phyloP scores from a whole-genome alignment of 2,888 invertebrate species.

The Aphidius colemani region DNA sequence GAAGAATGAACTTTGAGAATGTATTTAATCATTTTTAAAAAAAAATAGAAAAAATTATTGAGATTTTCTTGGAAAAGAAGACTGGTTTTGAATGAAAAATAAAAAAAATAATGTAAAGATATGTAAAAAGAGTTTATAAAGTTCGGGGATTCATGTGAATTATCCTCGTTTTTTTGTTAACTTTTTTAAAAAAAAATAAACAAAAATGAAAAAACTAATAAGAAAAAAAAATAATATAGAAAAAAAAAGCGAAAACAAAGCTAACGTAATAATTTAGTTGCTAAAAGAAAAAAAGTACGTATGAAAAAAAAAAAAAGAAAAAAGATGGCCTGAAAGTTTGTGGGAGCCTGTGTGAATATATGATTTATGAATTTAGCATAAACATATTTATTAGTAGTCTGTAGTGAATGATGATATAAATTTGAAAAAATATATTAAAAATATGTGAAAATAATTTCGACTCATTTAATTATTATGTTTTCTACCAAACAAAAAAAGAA shows the following conservation, averaged over 20 bases:
- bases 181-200: slow-evolving; percentile 45
- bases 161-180: too few relatives aligned
- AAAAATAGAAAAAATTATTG: slow-evolving; percentile 42
- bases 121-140: slow-evolving; percentile 38
- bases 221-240: slow-evolving; percentile 28
- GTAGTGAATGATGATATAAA: slow-evolving; percentile 48
- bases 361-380: slow-evolving; percentile 54
- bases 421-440: slow-evolving; percentile 21
- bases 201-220: slow-evolving; percentile 43
- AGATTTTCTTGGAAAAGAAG: slow-evolving; percentile 7
- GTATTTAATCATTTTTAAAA: slow-evolving; percentile 26
- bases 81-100: slow-evolving; percentile 16
- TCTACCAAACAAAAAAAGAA: neutral
- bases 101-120: slow-evolving; percentile 39
- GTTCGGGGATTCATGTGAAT: too few relatives aligned
- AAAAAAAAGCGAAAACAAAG: slow-evolving; percentile 23
- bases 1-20: slow-evolving; percentile 9
- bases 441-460: slow-evolving; percentile 21
- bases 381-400: slow-evolving; percentile 56
- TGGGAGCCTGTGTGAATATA: slow-evolving; percentile 54
- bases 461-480: neutral
- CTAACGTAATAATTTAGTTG: slow-evolving; percentile 29
- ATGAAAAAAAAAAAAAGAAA: slow-evolving; percentile 50
- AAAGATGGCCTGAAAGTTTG: slow-evolving; percentile 52
- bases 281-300: slow-evolving; percentile 36